Evolutionary conservation across 2,113 vertebrate species (phyloP).

Genomic region (Leucosticte australis): DNA sequence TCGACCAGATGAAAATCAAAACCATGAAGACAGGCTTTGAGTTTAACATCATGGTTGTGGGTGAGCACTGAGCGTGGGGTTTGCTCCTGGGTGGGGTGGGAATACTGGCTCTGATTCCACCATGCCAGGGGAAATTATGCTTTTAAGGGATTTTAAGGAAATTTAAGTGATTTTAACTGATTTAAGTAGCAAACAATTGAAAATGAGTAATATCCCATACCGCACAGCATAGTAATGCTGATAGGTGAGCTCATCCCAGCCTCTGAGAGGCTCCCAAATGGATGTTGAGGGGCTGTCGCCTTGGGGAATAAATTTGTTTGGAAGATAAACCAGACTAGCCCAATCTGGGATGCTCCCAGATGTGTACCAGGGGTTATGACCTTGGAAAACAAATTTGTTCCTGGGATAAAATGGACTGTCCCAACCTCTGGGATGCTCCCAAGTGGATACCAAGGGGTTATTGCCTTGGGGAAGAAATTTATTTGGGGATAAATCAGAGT

Average conservation of each 20-base stretch:
- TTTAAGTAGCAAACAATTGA: neutral
- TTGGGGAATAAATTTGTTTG: neutral
- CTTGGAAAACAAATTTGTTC: neutral
- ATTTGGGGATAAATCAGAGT: neutral
- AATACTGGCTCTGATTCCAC: fast-evolving
- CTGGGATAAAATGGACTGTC: neutral
- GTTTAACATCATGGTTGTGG: slow-evolving; percentile 98
- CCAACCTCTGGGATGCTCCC: neutral
- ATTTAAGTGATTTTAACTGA: neutral
- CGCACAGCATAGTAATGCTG: fast-evolving
- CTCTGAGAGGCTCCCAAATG: neutral
- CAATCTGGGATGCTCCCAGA: neutral
- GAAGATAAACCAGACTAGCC: neutral
- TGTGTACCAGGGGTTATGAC: too few relatives aligned
- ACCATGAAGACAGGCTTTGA: slow-evolving; percentile 95
- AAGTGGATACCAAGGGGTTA: neutral
- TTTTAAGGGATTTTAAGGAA: neutral
- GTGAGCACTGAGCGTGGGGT: slow-evolving; percentile 57
- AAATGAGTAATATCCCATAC: fast-evolving
- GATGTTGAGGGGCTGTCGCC: neutral
- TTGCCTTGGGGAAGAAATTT: neutral
- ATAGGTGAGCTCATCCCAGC: neutral
- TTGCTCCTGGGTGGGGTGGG: neutral
- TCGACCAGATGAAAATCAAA: slow-evolving; percentile 94
- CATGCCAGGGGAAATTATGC: fast-evolving